Evolutionary conservation across 2,797 vertebrate species (phyloP).

Genomic region (Malurus splendens): DNA sequence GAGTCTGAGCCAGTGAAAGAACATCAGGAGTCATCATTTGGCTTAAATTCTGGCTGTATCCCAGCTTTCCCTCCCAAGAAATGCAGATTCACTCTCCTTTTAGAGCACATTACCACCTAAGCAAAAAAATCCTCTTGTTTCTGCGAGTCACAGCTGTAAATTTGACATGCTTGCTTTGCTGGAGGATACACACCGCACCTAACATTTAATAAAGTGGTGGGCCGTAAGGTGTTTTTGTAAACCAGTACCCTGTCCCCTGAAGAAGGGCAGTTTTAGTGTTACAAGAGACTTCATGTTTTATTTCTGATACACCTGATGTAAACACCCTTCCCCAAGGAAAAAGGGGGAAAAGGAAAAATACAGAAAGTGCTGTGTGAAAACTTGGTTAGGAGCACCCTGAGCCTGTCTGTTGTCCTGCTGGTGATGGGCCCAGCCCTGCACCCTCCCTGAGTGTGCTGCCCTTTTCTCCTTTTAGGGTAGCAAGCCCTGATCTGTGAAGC

Average conservation of each 20-base stretch:
- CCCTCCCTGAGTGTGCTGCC: neutral
- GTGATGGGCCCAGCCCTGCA: neutral
- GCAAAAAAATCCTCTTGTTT: neutral
- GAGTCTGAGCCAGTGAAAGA: neutral
- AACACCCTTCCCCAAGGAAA: neutral
- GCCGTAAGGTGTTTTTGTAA: neutral
- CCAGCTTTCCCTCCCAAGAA: neutral
- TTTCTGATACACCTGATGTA: neutral
- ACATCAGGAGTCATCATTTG: neutral
- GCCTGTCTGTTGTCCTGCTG: neutral
- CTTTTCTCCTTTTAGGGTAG: conserved; percentile 30
- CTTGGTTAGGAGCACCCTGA: neutral
- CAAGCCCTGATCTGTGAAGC: neutral
- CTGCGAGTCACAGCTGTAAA: neutral
- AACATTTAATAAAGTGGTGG: neutral
- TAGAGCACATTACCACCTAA: conserved; percentile 5
- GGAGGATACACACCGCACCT: neutral
- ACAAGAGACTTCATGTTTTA: neutral
- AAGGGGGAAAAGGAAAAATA: neutral
- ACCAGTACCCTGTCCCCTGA: neutral
- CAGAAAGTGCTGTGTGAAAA: neutral
- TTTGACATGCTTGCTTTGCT: neutral
- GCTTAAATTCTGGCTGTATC: neutral
- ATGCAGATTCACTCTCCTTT: conserved; percentile 23
- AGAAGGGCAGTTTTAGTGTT: neutral